Percentiles rank a stretch among this genome's conserved stretches.
phyloP scores from a whole-genome alignment of 2,888 invertebrate genomes.

The Melieria omissa region DNA sequence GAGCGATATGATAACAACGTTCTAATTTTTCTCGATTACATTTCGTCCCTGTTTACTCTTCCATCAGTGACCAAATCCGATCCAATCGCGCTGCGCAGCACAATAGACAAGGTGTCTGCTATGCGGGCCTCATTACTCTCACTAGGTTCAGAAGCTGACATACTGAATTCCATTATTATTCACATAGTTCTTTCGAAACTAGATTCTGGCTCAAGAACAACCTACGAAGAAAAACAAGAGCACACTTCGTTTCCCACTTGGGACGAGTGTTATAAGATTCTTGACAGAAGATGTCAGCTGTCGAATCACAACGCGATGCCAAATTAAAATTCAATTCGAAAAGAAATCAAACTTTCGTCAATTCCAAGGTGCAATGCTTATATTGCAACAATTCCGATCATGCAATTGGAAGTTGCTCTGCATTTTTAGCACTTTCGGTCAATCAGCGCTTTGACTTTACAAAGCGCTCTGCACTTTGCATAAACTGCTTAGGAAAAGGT shows the following conservation, averaged over 20 bases:
- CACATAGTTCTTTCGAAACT: conserved; percentile 11
- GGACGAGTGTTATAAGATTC: conserved; percentile 12
- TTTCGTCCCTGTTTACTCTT: conserved; percentile 11
- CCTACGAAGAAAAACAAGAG: conserved; percentile 4
- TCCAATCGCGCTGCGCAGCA: conserved; percentile 8
- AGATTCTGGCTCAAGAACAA: conserved; percentile 3
- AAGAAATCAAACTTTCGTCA: conserved; percentile 1
- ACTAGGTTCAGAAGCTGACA: conserved; percentile 6
- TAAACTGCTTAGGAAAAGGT: conserved; percentile 13
- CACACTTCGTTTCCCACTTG: conserved; percentile 2
- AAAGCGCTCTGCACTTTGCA: neutral
- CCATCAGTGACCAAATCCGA: conserved; percentile 7
- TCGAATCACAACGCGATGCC: neutral
- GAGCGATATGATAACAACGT: conserved; percentile 20
- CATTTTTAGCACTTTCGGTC: neutral
- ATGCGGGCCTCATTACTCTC: conserved; percentile 13
- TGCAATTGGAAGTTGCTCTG: neutral
- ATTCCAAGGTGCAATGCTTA: neutral
- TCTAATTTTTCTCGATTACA: conserved; percentile 19
- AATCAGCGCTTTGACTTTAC: conserved; percentile 11
- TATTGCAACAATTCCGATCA: conserved; percentile 8
- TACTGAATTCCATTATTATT: conserved; percentile 20
- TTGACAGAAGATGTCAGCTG: neutral
- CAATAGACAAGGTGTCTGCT: conserved; percentile 16
- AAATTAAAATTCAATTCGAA: neutral